Percentiles rank a stretch among this genome's conserved stretches.
phyloP scores from a whole-genome alignment of 2,888 invertebrate species.

The Eulithis testata region DNA sequence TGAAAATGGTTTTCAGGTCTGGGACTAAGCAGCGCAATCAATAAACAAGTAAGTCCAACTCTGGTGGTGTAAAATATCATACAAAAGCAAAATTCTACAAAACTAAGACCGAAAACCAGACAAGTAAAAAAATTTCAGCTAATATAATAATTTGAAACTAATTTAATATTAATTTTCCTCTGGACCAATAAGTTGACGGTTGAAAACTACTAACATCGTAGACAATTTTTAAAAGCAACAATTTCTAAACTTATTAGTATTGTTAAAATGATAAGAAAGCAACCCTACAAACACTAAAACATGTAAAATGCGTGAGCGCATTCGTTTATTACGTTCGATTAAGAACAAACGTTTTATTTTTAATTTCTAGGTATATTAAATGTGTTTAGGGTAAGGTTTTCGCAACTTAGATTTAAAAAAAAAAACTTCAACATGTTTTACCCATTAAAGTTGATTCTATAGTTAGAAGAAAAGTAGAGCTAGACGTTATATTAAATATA shows the following conservation, averaged over 20 bases:
- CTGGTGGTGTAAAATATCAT: conserved; percentile 44
- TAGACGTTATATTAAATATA: conserved; percentile 43
- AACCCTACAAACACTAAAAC: conserved; percentile 17
- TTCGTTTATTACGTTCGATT: conserved; percentile 42
- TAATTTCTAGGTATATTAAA: conserved; percentile 52
- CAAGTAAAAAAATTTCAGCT: conserved; percentile 42
- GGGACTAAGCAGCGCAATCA: conserved; percentile 49
- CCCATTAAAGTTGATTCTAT: conserved; percentile 50
- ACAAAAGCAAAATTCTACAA: conserved; percentile 41
- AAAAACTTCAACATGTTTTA: conserved; percentile 67
- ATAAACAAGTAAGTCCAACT: conserved; percentile 53
- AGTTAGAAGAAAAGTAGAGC: conserved; percentile 42
- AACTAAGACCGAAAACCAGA: conserved; percentile 43
- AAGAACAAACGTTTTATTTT: conserved; percentile 45
- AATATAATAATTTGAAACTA: conserved; percentile 41
- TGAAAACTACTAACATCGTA: conserved; percentile 24
- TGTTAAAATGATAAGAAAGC: conserved; percentile 22
- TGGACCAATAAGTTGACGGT: conserved; percentile 52
- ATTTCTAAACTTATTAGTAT: conserved; percentile 15
- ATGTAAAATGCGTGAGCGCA: conserved; percentile 50
- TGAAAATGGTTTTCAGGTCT: conserved; percentile 37
- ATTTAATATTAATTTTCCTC: conserved; percentile 49
- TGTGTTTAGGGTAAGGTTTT: conserved; percentile 43
- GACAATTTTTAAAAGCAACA: conserved; percentile 22
- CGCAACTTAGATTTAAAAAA: conserved; percentile 50